These are phyloP conservation scores for Merops nubicus DNA, from an alignment of 2,113 vertebrate genomes.

Conservation along the genomic window DNA sequence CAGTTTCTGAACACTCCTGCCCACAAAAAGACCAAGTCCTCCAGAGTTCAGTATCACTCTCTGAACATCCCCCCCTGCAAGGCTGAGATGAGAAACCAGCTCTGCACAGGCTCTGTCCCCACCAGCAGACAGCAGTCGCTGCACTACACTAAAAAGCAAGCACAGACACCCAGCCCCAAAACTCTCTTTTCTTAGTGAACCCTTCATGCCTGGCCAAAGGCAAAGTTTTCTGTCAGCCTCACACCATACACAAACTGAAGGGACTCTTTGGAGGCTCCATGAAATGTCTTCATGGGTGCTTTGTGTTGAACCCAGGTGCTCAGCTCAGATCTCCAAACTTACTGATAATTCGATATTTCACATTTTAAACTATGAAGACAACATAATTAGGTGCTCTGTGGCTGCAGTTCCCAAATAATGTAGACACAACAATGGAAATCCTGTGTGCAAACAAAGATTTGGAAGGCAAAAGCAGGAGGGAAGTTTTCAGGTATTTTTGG, in stretches of 20 bases:
- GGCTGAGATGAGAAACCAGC: neutral
- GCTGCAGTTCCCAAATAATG: neutral
- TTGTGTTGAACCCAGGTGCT: neutral
- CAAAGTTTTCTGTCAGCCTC: neutral
- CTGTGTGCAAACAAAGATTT: neutral
- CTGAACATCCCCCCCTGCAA: neutral
- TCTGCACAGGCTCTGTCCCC: neutral
- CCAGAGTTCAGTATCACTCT: neutral
- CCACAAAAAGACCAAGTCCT: neutral
- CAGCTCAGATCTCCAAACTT: neutral
- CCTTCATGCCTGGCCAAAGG: neutral
- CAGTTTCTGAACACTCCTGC: neutral
- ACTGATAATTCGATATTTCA: neutral
- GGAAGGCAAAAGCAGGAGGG: neutral
- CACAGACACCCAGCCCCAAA: neutral
- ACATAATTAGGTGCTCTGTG: neutral
- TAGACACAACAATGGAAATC: neutral
- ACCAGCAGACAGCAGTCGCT: neutral
- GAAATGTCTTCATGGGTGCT: fast-evolving
- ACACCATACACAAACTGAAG: neutral
- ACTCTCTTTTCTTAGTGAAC: neutral
- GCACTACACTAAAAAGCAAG: fast-evolving
- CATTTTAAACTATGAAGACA: neutral
- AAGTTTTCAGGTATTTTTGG: neutral
- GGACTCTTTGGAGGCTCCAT: neutral